Evolutionary conservation across 2,888 invertebrate genomes (phyloP).

Genomic region (Lepetodrilus schrolli): DNA sequence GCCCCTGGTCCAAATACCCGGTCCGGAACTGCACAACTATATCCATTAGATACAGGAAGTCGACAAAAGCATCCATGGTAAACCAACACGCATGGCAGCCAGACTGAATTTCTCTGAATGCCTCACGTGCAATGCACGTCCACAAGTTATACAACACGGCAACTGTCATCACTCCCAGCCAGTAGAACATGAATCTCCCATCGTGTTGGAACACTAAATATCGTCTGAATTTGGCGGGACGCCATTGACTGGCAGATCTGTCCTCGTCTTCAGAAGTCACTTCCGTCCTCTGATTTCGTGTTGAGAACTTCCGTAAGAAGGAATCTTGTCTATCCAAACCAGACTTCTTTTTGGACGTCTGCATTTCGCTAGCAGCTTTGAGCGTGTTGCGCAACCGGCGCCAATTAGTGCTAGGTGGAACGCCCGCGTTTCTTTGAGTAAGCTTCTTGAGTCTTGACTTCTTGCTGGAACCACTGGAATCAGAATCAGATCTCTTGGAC

Average conservation of each 20-base stretch:
- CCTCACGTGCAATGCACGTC: constrained; percentile 95
- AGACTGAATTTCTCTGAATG: constrained; percentile 89
- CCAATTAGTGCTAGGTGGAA: constrained; percentile 78
- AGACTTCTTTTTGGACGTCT: constrained; percentile 53
- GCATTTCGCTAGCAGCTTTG: constrained; percentile 62
- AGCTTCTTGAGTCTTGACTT: constrained; percentile 23
- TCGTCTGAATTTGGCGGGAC: constrained; percentile 29
- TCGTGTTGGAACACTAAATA: constrained; percentile 88
- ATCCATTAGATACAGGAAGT: constrained; percentile 90
- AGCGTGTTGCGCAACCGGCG: constrained; percentile 92
- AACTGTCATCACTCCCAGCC: constrained; percentile 90
- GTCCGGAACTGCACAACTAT: constrained; percentile 93
- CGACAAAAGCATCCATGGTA: constrained; percentile 84
- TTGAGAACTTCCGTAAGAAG: constrained; percentile 94
- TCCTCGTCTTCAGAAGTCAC: constrained; percentile 42
- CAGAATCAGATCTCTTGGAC: constrained; percentile 11
- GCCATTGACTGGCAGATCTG: not conserved
- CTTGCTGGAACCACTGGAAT: constrained; percentile 4
- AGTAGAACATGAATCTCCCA: constrained; percentile 96
- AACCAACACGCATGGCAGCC: constrained; percentile 66
- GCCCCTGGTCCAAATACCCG: constrained; percentile 90
- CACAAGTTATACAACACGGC: constrained; percentile 96
- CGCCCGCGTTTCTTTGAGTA: constrained; percentile 20
- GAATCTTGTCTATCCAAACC: constrained; percentile 71
- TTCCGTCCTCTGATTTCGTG: constrained; percentile 80